phyloP scores from a whole-genome alignment of 1,140 invertebrate genomes.

The Formica exsecta region DNA sequence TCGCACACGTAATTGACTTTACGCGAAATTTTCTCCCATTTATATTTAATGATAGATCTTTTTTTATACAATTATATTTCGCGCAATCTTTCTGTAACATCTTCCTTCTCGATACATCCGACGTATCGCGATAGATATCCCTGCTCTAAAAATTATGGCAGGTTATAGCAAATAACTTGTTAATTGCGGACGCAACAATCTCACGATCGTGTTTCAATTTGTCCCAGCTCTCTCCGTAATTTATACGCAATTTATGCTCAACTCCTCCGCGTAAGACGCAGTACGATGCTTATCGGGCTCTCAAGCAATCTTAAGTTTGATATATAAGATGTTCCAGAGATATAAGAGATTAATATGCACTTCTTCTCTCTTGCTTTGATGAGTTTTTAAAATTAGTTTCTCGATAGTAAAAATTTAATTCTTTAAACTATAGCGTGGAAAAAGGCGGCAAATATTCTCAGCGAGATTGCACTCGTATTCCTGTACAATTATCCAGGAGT shows the following conservation, averaged over 20 bases:
- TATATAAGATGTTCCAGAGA: not conserved
- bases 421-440: not conserved
- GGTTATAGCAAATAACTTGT: slow-evolving; percentile 10
- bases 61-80: not conserved
- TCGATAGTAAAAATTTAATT: not conserved
- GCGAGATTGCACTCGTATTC: not conserved
- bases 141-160: slow-evolving; percentile 1
- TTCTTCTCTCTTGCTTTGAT: not conserved
- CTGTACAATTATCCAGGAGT: slow-evolving; percentile 18
- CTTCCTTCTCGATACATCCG: not conserved
- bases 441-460: slow-evolving; percentile 1
- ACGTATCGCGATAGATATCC: not conserved
- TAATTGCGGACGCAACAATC: slow-evolving; percentile 25
- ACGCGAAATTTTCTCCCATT: slow-evolving; percentile 12
- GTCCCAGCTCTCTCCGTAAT: slow-evolving; percentile 25
- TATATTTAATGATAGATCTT: slow-evolving; percentile 1
- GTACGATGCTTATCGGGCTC: slow-evolving; percentile 26
- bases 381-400: not conserved
- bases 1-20: slow-evolving; percentile 24
- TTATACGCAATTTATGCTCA: slow-evolving; percentile 39
- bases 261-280: not conserved
- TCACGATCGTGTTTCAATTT: slow-evolving; percentile 31
- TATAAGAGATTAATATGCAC: not conserved
- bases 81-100: not conserved
- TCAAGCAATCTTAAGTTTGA: slow-evolving; percentile 26